Percentiles rank a stretch among this genome's conserved stretches.
Conservation (phyloP, 1,140 invertebrate genomes). For the Psilanteris sp. region DNA sequence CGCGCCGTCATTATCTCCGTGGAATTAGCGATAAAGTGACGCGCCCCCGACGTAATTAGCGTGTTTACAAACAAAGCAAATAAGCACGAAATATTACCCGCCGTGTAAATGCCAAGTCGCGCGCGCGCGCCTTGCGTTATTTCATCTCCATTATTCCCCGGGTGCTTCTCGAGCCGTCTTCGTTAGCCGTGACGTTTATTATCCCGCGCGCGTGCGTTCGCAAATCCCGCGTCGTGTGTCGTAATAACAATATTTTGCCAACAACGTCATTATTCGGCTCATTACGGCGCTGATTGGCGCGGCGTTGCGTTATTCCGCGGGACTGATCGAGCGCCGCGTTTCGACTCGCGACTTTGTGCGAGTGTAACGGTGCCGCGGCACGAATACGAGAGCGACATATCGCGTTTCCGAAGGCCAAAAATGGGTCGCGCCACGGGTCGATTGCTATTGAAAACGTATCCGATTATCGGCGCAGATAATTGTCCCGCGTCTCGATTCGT, state of each 20-base stretch:
- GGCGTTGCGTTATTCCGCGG: background rate
- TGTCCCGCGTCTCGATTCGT: conserved; percentile 1
- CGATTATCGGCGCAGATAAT: conserved; percentile 17
- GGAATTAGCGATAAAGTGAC: conserved; percentile 11
- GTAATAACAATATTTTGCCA: conserved; percentile 32
- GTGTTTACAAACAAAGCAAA: conserved; percentile 47
- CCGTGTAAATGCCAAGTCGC: conserved; percentile 37
- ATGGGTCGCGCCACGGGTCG: conserved; percentile 4
- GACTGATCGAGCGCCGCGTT: background rate
- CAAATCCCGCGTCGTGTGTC: conserved; percentile 2
- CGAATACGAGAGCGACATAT: conserved; percentile 18
- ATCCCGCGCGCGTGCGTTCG: conserved; percentile 1
- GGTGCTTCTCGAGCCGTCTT: conserved; percentile 20
- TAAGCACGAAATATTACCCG: conserved; percentile 44
- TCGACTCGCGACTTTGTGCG: conserved; percentile 13
- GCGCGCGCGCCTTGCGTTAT: conserved; percentile 33
- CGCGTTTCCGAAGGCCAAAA: conserved; percentile 1
- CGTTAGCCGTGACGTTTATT: conserved; percentile 30
- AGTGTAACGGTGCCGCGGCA: conserved; percentile 19
- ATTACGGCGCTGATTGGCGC: conserved; percentile 14
- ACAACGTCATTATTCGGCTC: conserved; percentile 23
- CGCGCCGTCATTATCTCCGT: conserved; percentile 7
- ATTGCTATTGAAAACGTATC: conserved; percentile 5
- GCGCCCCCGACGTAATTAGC: conserved; percentile 29
- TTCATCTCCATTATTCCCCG: conserved; percentile 43